Conservation (phyloP, 2,113 vertebrate genomes). For the Parus major region DNA sequence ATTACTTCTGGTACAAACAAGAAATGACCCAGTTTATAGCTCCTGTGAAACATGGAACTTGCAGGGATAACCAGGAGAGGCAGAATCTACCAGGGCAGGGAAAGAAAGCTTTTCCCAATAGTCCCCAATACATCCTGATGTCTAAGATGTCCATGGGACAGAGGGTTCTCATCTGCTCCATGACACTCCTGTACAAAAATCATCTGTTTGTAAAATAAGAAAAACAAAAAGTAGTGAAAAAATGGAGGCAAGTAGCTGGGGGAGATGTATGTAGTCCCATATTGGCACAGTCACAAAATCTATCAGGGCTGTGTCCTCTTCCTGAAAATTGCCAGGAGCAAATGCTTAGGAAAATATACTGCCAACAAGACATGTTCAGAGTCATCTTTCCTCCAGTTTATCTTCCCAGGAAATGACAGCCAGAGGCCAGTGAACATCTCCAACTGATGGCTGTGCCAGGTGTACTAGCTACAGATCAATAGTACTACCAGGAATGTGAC, state of each 20-base stretch:
- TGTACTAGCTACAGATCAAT: not conserved
- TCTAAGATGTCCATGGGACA: not conserved
- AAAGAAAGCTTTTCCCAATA: not conserved
- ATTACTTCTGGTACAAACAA: not conserved
- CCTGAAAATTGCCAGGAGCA: conserved; percentile 16
- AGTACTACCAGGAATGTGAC: not conserved
- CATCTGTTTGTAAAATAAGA: not conserved
- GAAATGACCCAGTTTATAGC: not conserved
- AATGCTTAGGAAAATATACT: not conserved
- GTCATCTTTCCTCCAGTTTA: conserved; percentile 5
- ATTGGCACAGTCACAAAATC: conserved; percentile 37
- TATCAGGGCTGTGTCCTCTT: not conserved
- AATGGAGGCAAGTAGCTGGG: not conserved
- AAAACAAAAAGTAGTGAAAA: not conserved
- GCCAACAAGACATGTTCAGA: not conserved
- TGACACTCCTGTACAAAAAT: not conserved
- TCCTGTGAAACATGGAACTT: not conserved
- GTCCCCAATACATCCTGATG: not conserved
- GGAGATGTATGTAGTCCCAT: not conserved
- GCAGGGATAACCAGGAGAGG: not conserved
- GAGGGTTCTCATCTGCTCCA: not conserved
- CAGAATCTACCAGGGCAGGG: not conserved
- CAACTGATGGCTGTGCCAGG: rapidly evolving
- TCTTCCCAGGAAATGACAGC: not conserved
- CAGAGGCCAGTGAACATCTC: not conserved